Evolutionary conservation across 2,113 vertebrate genomes (phyloP).

Genomic region (Cinclus cinclus): DNA sequence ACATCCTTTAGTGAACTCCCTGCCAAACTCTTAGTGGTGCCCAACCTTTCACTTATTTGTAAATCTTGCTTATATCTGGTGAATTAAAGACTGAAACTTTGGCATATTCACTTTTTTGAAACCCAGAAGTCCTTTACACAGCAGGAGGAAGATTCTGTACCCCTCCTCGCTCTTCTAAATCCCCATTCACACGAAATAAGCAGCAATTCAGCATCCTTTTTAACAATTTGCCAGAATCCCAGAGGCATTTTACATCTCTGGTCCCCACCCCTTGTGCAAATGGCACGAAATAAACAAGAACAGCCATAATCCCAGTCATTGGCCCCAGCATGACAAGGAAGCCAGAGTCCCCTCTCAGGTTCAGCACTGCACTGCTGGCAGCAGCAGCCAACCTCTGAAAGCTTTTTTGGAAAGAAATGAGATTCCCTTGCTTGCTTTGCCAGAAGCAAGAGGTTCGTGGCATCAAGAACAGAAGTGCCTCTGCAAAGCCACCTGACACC

Average conservation of each 20-base stretch:
- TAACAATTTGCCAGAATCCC: not conserved
- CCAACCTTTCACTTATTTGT: not conserved
- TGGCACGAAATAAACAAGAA: accelerated
- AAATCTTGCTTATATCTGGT: not conserved
- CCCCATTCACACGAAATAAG: not conserved
- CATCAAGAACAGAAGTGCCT: accelerated
- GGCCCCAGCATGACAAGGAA: not conserved
- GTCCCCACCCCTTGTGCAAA: not conserved
- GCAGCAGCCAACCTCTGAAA: not conserved
- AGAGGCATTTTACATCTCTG: not conserved
- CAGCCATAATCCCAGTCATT: not conserved
- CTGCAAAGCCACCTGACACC: not conserved
- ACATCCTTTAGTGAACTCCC: not conserved
- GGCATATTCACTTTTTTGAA: not conserved
- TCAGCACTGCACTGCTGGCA: not conserved
- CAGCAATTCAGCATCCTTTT: not conserved
- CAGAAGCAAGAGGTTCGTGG: not conserved
- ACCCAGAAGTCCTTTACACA: not conserved
- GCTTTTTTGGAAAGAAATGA: not conserved
- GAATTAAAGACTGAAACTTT: not conserved
- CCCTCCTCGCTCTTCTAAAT: not conserved
- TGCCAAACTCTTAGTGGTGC: not conserved
- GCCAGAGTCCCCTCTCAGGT: not conserved
- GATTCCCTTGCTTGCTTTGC: not conserved
- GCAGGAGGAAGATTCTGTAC: not conserved